Percentiles rank a stretch among this genome's conserved stretches.
phyloP scores from a whole-genome alignment of 2,888 invertebrate species.

The Pristionchus entomophagus region DNA sequence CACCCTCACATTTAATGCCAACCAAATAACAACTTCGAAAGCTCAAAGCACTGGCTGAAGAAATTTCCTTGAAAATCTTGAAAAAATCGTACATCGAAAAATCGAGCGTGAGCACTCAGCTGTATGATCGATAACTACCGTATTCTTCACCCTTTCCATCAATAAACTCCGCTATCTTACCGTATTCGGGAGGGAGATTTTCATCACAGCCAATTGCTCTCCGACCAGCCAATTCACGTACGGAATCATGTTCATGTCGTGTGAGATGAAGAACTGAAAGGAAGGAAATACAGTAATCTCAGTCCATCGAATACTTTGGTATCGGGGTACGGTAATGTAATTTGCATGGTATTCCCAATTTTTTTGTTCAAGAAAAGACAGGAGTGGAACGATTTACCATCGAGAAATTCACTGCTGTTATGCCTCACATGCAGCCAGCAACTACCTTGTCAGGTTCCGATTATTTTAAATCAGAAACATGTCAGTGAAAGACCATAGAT shows the following conservation, averaged over 20 bases:
- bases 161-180: not conserved
- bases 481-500: too few species aligned
- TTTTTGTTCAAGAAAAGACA: too few species aligned
- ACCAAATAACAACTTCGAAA: not conserved
- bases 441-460: too few species aligned
- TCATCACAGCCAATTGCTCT: not conserved
- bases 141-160: not conserved
- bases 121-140: too few species aligned
- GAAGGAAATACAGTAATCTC: not conserved
- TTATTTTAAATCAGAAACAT: too few species aligned
- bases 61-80: too few species aligned
- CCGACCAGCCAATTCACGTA: slow-evolving; percentile 38
- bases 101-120: too few species aligned
- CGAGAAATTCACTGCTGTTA: too few species aligned
- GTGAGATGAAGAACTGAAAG: slow-evolving; percentile 29
- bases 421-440: too few species aligned
- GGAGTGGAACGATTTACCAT: too few species aligned
- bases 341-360: too few species aligned
- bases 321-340: not conserved
- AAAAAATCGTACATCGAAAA: not conserved
- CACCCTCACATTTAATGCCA: not conserved
- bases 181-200: slow-evolving; percentile 13
- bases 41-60: not conserved
- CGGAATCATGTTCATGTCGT: slow-evolving; percentile 23
- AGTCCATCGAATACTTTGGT: too few species aligned